Evolutionary conservation across 2,113 vertebrate genomes (phyloP), one percentile per base, ranked within the genome.

Genomic region (Paramisgurnus dabryanus): DNA sequence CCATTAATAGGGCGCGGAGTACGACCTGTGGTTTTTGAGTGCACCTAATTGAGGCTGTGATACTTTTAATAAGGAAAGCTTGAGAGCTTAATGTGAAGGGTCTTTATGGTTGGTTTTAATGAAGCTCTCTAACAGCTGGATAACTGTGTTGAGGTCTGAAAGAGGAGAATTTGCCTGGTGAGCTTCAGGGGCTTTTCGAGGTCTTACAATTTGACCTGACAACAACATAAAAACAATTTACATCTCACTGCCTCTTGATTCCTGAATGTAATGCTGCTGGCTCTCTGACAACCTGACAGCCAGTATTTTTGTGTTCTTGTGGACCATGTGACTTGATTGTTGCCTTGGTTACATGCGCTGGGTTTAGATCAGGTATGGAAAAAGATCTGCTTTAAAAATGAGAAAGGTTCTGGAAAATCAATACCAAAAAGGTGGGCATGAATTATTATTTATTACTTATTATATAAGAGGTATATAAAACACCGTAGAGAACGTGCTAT

Each of bases 321-420:
- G 61, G n/a, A 76, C 55, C 72, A 74, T 69, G 72, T 81, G 65
- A 50, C 27, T 60, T 4, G 12, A 68, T 27, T 22, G 76, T 84
- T 81, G 75, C 70, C 80, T 69, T 78, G 83, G 83, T 66, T 63
- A 84, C 75, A 17, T 40, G 41, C 3, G 17, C 55, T 66, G 49
- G 67, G 65, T 80, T 61, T 61, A 61, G 57, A 57, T 74, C 72
- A 47, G 41, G 40, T 34, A 61, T 76, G 27, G 53, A 76, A 76
- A 66, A 75, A 63, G 61, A 64, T 63, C 72, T 64, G 72, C 72
- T 64, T 49, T 40, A 75, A 76, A 64, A 47, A 76, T 45, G 45
- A 73, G 5, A 65, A 64, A 49, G 58, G 40, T 27, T 43, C 55
- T 18, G 71, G 7, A 76, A 76, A 53, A 76, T 53, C 47, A 8